A percentile compares a stretch with the other conserved stretches of the same genome.
Evolutionary conservation across 2,113 vertebrate species (phyloP).

Genomic region (Porphyrio hochstetteri): DNA sequence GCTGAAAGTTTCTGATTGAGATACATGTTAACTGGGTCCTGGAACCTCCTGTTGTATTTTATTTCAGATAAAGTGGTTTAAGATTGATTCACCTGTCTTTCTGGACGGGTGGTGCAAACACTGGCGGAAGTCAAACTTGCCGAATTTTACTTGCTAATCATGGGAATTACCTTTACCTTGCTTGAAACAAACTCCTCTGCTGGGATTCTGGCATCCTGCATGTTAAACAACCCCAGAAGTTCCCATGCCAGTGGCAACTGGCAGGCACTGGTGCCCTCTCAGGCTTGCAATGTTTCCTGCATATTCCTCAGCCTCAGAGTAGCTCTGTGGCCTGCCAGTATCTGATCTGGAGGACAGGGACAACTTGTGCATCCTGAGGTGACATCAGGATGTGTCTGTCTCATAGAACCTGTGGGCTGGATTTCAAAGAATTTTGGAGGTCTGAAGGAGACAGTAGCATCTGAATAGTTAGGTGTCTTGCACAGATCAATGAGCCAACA

Average conservation of each 20-base stretch:
- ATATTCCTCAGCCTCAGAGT: not conserved
- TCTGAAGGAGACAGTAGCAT: not conserved
- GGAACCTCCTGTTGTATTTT: not conserved
- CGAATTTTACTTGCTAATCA: not conserved
- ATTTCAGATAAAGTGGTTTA: not conserved
- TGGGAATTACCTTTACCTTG: not conserved
- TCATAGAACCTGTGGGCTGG: fast-evolving
- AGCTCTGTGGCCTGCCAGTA: not conserved
- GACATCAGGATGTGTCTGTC: not conserved
- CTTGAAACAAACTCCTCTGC: not conserved
- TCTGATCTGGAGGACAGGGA: not conserved
- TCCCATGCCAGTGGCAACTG: not conserved
- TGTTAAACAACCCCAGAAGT: not conserved
- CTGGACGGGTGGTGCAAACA: not conserved
- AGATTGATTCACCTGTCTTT: not conserved
- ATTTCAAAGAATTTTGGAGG: not conserved
- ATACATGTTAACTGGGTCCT: not conserved
- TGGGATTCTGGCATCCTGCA: not conserved
- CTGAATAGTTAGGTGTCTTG: not conserved
- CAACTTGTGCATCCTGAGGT: not conserved
- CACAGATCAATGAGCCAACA: not conserved
- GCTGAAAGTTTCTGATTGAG: not conserved
- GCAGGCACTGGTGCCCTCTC: not conserved
- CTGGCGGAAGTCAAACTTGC: not conserved
- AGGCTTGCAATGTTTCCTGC: not conserved